Conservation (phyloP, 2,797 vertebrate genomes). For the Sphenodon punctatus region DNA sequence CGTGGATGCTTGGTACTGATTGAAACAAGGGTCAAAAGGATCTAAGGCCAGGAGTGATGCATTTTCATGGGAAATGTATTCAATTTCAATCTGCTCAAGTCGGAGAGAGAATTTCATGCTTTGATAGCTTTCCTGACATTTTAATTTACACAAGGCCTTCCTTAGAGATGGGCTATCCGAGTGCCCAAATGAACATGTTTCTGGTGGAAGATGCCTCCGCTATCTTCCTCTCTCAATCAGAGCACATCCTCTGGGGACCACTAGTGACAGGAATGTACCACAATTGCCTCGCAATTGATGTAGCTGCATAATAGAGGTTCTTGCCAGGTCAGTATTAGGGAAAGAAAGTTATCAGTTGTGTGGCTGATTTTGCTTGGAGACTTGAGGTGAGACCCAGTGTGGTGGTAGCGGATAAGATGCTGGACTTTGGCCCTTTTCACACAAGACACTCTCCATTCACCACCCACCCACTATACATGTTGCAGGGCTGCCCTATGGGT, state of each 20-base stretch:
- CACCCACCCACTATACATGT: too few relatives aligned
- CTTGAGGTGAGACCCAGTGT: too few relatives aligned
- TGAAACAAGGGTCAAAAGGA: not conserved
- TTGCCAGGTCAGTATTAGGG: not conserved
- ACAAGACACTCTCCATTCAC: too few relatives aligned
- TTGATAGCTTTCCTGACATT: conserved; percentile 41
- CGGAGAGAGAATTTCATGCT: conserved; percentile 43
- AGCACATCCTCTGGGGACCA: rapidly evolving
- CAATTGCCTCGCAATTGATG: not conserved
- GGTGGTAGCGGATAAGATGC: too few relatives aligned
- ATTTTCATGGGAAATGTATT: conserved; percentile 27
- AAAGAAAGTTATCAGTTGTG: too few relatives aligned
- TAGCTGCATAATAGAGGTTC: not conserved
- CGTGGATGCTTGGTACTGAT: not conserved
- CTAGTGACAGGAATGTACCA: rapidly evolving
- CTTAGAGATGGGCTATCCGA: not conserved
- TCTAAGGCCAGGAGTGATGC: not conserved
- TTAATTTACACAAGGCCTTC: conserved; percentile 7
- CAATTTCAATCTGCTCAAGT: conserved; percentile 15
- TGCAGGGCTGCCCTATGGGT: too few relatives aligned
- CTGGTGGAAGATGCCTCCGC: not conserved
- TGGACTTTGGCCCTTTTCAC: too few relatives aligned
- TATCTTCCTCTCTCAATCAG: not conserved
- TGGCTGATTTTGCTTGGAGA: not conserved
- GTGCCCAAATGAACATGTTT: not conserved